Base-by-base conservation (phyloP, 2,797 vertebrate genomes). In the Ciconia nigra region DNA sequence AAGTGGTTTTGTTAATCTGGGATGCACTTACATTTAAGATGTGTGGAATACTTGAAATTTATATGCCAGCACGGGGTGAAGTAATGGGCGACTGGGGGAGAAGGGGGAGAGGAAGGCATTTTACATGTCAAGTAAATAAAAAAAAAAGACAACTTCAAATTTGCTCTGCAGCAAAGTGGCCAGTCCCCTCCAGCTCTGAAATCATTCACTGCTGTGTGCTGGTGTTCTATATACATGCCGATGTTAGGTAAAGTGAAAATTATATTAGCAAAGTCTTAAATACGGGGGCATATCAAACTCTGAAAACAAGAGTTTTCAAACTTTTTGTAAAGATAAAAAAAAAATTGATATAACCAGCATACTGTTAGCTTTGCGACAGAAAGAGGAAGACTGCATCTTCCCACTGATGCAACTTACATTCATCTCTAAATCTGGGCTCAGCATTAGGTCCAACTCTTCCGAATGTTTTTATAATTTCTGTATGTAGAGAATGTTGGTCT, bases 401-500 rank as follows among this genome's bases (percentile, higher is more conserved):
- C 65, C 52, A 94, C 11, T 51, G 54, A 83, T 7, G 24, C 33
- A 93, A 97, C 99, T 98, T 98, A 99, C 99, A 99, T 90, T 99
- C 99, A 24, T 99, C 99, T 98, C 99, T 99, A 97, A 99, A 99
- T 87, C 99, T 98, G 15, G 99, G 99, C 97, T 99, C 99, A 41
- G 99, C 99, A 5, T 99, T 99, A 44, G 99, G 99, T 47, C 99
- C 99, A 16, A 99, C 99, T 97, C 99, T 98, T 83, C 99, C 99
- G 90, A 99, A 99, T 0, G 99, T 99, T 98, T 99, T 99, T 97
- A 99, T 99, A 95, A 99, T 99, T 98, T 99, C 99, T 96, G 99
- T 99, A 96, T 99, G 99, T 96, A 99, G 95, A 93, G 99, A 99
- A 98, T 99, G 99, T 97, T 99, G 99, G 97, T 99, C 99, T 96